Percentiles rank a stretch among this genome's conserved stretches.
Evolutionary conservation across 2,888 invertebrate species (phyloP).

Genomic region (Drosophila niveifrons): DNA sequence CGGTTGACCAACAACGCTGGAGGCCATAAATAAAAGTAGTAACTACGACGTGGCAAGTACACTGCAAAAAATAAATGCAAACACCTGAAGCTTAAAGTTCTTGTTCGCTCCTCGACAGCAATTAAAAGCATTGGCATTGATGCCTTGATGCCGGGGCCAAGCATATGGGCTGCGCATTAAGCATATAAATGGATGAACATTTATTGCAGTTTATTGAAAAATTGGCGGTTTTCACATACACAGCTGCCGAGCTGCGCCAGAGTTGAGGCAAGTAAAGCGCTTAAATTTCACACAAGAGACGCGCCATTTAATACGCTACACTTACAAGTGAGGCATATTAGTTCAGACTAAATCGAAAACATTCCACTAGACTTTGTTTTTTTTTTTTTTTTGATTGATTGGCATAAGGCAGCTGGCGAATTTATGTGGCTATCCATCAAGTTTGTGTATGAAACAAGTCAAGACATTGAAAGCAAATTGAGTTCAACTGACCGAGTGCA

Average conservation of each 20-base stretch:
- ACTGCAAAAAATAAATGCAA: neutral
- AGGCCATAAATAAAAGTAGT: slow-evolving; percentile 51
- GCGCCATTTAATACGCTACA: slow-evolving; percentile 51
- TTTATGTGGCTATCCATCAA: slow-evolving; percentile 49
- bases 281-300: slow-evolving; percentile 72
- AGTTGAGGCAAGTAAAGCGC: slow-evolving; percentile 49
- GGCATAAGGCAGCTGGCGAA: slow-evolving; percentile 23
- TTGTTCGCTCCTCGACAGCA: neutral
- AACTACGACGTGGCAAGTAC: slow-evolving; percentile 29
- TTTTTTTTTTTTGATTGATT: slow-evolving; percentile 29
- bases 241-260: neutral
- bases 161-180: slow-evolving; percentile 54
- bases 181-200: slow-evolving; percentile 80
- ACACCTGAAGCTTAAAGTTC: too few relatives aligned
- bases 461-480: slow-evolving; percentile 12
- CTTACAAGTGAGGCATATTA: slow-evolving; percentile 7
- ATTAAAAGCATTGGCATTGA: neutral
- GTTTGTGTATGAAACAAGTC: neutral
- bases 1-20: slow-evolving; percentile 50
- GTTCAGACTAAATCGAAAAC: neutral
- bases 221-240: slow-evolving; percentile 73
- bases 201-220: slow-evolving; percentile 81
- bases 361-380: neutral
- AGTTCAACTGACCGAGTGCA: slow-evolving; percentile 1
- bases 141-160: neutral